phyloP scores from a whole-genome alignment of 2,888 invertebrate genomes.

The Andricus curvator region DNA sequence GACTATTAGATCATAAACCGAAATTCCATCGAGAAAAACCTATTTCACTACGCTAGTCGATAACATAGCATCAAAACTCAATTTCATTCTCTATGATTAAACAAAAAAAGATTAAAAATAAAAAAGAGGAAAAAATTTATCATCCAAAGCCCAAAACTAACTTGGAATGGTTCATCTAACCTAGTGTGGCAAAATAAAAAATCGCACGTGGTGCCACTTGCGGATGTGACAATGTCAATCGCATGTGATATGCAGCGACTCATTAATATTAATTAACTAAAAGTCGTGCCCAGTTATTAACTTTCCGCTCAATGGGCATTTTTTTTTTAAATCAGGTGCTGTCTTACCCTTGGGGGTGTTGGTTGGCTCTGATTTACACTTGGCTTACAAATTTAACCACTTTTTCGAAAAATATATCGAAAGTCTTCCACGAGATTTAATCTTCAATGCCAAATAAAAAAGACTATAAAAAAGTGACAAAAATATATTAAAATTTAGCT shows the following conservation, averaged over 20 bases:
- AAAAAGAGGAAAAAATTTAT: neutral
- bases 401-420: neutral
- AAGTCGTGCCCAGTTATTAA: constrained; percentile 67
- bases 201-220: constrained; percentile 68
- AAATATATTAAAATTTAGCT: too few species aligned
- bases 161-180: constrained; percentile 74
- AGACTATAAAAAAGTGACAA: neutral
- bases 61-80: too few species aligned
- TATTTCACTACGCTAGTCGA: too few species aligned
- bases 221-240: constrained; percentile 67
- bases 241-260: constrained; percentile 72
- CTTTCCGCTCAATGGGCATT: constrained; percentile 58
- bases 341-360: constrained; percentile 68
- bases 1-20: too few species aligned
- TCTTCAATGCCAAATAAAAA: neutral
- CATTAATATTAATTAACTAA: constrained; percentile 57
- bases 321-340: constrained; percentile 54
- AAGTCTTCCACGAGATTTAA: constrained; percentile 12
- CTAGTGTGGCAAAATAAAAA: constrained; percentile 65
- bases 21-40: too few species aligned
- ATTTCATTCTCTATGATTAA: neutral
- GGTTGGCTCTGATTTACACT: constrained; percentile 70
- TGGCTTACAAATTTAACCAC: constrained; percentile 61
- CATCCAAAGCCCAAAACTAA: constrained; percentile 63
- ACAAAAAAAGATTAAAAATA: constrained; percentile 20